These are phyloP conservation scores for Pelagia noctiluca DNA, from an alignment of 30 jellyfish, hydroid and myxozoan species.

Conservation along the genomic window DNA sequence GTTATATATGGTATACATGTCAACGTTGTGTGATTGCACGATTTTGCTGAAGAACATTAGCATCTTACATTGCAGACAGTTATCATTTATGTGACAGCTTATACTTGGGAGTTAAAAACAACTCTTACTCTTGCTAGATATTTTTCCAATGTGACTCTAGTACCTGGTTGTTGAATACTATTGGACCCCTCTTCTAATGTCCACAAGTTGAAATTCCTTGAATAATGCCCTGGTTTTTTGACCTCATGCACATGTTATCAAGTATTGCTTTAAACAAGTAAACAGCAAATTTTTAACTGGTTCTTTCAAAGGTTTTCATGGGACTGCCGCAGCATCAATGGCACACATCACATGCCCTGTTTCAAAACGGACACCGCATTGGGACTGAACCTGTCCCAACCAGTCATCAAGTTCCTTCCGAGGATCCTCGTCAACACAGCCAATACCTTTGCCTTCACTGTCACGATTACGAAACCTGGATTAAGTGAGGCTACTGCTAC, in stretches of 20 bases:
- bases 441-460: constrained; percentile 51
- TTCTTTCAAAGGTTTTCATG: constrained; percentile 46
- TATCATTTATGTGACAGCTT: too few relatives aligned
- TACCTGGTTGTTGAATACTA: neutral
- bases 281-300: neutral
- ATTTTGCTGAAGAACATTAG: too few relatives aligned
- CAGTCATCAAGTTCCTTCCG: constrained; percentile 47
- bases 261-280: too few relatives aligned
- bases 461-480: constrained; percentile 49
- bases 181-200: neutral
- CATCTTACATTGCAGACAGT: too few relatives aligned
- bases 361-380: constrained; percentile 38
- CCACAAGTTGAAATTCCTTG: neutral
- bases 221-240: neutral
- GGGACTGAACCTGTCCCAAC: constrained; percentile 49
- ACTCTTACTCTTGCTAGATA: neutral
- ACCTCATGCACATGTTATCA: neutral
- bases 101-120: too few relatives aligned
- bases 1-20: too few relatives aligned
- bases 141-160: neutral
- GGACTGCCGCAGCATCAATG: constrained; percentile 44
- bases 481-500: constrained; percentile 49
- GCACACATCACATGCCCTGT: constrained; percentile 24
- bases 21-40: too few relatives aligned
- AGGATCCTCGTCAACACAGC: constrained; percentile 41